Base-by-base conservation (phyloP, 2,113 vertebrate genomes). In the Rousettus leschenaultii region DNA sequence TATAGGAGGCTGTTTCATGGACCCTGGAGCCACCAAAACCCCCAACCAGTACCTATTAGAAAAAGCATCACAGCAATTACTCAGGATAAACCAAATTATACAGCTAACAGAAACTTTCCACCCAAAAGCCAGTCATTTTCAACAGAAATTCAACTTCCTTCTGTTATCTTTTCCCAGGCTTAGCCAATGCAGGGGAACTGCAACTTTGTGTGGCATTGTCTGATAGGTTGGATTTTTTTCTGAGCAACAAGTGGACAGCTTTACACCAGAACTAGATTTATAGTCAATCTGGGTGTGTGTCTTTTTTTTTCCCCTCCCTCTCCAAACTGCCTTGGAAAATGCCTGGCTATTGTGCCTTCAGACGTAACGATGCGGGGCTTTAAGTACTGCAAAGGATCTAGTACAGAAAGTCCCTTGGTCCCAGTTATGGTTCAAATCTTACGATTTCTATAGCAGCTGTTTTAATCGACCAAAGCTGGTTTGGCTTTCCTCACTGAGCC, bases 401-500 rank as follows among this genome's bases (percentile, higher is more conserved):
- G 15, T 57, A 90, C 95, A 95, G 2, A 92, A 91, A 96, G 61
- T 90, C 35, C 75, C 40, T 79, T 9, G 7, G 68, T 90, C 11
- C 22, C 19, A 94, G 53, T 86, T 92, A 94, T 53, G 38, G 92
- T n/a, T 94, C 87, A 91, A 89, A 94, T 84, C 59, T 96, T 82
- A 59, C 4, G 3, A 94, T 95, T 85, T 70, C 66, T 65, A 45
- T 35, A 92, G 40, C 65, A 83, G 35, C 79, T 95, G 86, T 40
- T 38, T 88, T 88, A 92, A 92, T 97, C 51, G 78, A 92, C 84
- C 78, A 89, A 94, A 94, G 28, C 59, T 96, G 24, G 35, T 90
- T 95, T 97, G 86, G 57, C 43, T 97, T 95, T 94, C 91, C 90
- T 98, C 88, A 97, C 95, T 79, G 57, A 94, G 75, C 28, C 15